These are phyloP conservation scores for Melinopterus prodromus DNA, from an alignment of 2,888 invertebrate species.

Conservation along the genomic window DNA sequence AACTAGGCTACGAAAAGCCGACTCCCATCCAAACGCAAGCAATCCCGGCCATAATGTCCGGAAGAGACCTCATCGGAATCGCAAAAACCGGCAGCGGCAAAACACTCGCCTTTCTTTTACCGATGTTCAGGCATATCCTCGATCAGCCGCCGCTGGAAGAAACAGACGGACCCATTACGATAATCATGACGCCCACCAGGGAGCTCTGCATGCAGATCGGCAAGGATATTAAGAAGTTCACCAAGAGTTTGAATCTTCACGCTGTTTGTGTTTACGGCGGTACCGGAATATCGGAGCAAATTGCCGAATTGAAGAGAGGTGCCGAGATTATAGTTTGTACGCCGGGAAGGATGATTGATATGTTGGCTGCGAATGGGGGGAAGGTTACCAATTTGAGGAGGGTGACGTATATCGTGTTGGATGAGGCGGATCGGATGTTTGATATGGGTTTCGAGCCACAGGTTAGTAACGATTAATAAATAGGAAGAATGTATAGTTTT, in stretches of 20 bases:
- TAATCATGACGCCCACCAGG: conserved; percentile 98
- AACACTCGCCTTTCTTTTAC: conserved; percentile 96
- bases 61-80: conserved; percentile 96
- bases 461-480: conserved; percentile 46
- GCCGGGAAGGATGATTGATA: conserved; percentile 99
- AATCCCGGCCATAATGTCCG: conserved; percentile 96
- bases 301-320: conserved; percentile 95
- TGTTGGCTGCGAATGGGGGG: conserved; percentile 98
- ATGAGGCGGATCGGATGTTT: conserved; percentile 99
- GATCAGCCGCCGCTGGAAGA: conserved; percentile 95
- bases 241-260: conserved; percentile 83
- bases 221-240: conserved; percentile 93
- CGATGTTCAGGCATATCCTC: conserved; percentile 96
- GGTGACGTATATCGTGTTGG: conserved; percentile 96
- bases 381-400: conserved; percentile 96
- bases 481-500: too few relatives aligned
- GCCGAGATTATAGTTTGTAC: conserved; percentile 99
- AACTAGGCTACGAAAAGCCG: conserved; percentile 92
- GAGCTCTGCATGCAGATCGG: conserved; percentile 99
- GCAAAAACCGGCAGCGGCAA: conserved; percentile 99
- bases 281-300: conserved; percentile 92
- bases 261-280: conserved; percentile 99
- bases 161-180: conserved; percentile 95
- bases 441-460: conserved; percentile 99
- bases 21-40: conserved; percentile 99